Evolutionary conservation across 2,888 invertebrate species (phyloP), one percentile per base, ranked within the genome.

Genomic region (Amiota communis): DNA sequence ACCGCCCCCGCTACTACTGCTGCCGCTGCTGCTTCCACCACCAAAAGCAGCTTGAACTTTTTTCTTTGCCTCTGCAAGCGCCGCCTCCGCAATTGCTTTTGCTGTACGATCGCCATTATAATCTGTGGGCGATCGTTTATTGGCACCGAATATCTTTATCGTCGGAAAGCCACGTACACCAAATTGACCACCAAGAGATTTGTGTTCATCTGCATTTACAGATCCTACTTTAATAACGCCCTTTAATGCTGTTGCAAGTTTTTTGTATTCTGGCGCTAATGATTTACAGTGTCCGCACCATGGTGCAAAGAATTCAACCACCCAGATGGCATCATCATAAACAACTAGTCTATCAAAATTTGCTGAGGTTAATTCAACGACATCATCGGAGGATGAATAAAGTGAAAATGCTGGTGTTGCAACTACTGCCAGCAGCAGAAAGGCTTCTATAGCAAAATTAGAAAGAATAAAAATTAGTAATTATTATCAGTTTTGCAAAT

Each of bases 281-380:
- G 92, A 93, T 89, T 98, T 94, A 90, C 99, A 96, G 87, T 96
- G 96, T 12, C 96, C 97, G 69, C 96, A 98, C 98, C 98, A 99
- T 0, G 98, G 98, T 0, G 99, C 98, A 76, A 79, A 89, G 75
- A 89, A 89, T 87, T 99, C 98, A 1, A 99, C 96, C 74, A 99
- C 90, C 98, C 98, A 99, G 36, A 99, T 91, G 80, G 94, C 93
- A 88, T 98, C 95, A 78, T 96, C 93, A 79, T 95, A 93, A 65
- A 94, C 90, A 6, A 99, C 98, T 81, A 94, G 91, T 79, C 91
- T 93, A 82, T 98, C 94, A 88, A 98, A 99, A 91, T 97, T 98
- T 68, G 91, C 91, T 0, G 95, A 93, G n/a, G 94, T 97, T 76
- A 99, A 91, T 73, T 96, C 95, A 12, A 98, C 91, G 17, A 98